These are phyloP conservation scores for Trichomycterus rosablanca DNA, from an alignment of 2,113 vertebrate species.

Conservation along the genomic window DNA sequence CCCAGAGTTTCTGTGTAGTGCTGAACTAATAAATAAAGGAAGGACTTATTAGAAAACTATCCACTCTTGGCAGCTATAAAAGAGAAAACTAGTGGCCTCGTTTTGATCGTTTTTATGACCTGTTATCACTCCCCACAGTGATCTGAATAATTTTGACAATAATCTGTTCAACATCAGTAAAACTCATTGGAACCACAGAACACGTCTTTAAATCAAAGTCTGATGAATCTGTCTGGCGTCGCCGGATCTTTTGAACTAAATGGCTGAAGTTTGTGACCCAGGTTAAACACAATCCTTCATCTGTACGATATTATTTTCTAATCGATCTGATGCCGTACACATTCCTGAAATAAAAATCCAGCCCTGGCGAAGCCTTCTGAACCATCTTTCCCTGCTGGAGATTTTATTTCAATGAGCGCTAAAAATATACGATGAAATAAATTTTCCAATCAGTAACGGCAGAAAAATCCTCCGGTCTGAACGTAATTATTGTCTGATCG, in stretches of 20 bases:
- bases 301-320: not conserved
- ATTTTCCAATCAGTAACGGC: not conserved
- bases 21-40: too few species aligned
- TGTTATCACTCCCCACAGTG: not conserved
- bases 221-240: not conserved
- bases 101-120: not conserved
- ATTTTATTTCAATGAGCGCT: too few species aligned
- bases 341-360: too few species aligned
- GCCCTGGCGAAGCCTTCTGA: too few species aligned
- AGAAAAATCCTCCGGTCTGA: not conserved
- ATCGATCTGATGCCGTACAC: too few species aligned
- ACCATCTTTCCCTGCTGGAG: too few species aligned
- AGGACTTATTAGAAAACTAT: too few species aligned
- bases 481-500: slow-evolving; percentile 13
- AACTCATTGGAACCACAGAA: not conserved
- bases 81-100: slow-evolving; percentile 38
- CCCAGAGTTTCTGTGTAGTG: too few species aligned
- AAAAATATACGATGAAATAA: too few species aligned
- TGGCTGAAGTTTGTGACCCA: not conserved
- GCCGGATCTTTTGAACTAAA: not conserved
- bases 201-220: not conserved
- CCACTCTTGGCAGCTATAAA: slow-evolving; percentile 4
- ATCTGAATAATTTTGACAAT: not conserved
- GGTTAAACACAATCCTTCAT: not conserved
- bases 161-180: not conserved